These are phyloP conservation scores for Siphlonurus alternatus DNA, from an alignment of 2,888 invertebrate species.

Conservation along the genomic window DNA sequence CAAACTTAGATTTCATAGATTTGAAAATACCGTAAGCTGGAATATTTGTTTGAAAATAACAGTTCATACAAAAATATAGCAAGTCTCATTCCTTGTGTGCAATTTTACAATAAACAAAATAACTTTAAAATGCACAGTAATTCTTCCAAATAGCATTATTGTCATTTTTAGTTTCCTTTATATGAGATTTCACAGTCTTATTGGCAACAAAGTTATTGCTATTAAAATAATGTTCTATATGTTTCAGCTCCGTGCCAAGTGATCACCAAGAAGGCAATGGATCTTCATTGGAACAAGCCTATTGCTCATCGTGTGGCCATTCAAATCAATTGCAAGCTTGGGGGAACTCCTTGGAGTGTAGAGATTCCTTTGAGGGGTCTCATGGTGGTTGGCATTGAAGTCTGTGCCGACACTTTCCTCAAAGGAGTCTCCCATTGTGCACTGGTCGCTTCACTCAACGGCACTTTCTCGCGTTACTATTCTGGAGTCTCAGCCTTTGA, in stretches of 20 bases:
- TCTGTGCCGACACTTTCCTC: slow-evolving; percentile 62
- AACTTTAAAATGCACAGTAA: too few relatives aligned
- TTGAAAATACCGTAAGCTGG: too few relatives aligned
- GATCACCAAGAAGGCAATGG: background rate
- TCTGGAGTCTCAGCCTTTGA: slow-evolving; percentile 54
- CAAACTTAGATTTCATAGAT: too few relatives aligned
- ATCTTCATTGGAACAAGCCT: background rate
- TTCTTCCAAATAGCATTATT: too few relatives aligned
- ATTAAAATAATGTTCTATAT: too few relatives aligned
- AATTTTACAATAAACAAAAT: too few relatives aligned
- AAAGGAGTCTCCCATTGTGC: slow-evolving; percentile 34
- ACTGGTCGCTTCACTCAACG: slow-evolving; percentile 29
- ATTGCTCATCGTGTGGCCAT: slow-evolving; percentile 24
- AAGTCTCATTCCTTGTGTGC: too few relatives aligned
- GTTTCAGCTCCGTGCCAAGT: background rate
- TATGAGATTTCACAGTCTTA: too few relatives aligned
- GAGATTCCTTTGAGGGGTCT: slow-evolving; percentile 29
- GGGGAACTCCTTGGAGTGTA: slow-evolving; percentile 26
- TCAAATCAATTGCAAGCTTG: slow-evolving; percentile 32
- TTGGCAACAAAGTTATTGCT: too few relatives aligned
- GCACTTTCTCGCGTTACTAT: slow-evolving; percentile 33
- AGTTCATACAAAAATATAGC: too few relatives aligned
- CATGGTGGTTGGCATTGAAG: slow-evolving; percentile 81
- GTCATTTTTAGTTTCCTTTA: too few relatives aligned
- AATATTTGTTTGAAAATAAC: too few relatives aligned